These are phyloP conservation scores for Parus major DNA, from an alignment of 2,113 vertebrate genomes.

Conservation along the genomic window DNA sequence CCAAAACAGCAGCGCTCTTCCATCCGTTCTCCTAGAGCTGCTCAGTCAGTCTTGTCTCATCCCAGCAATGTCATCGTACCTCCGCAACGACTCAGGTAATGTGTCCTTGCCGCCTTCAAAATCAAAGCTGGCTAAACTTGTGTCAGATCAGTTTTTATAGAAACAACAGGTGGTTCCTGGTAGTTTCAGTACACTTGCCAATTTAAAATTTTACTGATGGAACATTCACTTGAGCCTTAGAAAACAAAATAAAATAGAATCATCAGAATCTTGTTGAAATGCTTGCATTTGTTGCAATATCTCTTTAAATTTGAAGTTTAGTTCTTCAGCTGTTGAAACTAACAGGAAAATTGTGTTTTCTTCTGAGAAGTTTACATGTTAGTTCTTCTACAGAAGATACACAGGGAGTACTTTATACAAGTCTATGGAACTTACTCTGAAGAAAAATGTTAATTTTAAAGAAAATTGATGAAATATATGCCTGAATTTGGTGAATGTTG, in stretches of 20 bases:
- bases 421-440: neutral
- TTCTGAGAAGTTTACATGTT: neutral
- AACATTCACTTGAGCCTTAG: neutral
- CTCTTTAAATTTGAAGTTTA: neutral
- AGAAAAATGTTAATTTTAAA: neutral
- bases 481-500: neutral
- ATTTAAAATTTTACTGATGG: neutral
- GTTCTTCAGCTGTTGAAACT: neutral
- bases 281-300: neutral
- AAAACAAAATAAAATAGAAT: neutral
- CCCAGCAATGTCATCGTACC: slow-evolving; percentile 97
- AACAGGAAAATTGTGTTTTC: neutral
- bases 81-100: slow-evolving; percentile 95
- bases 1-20: slow-evolving; percentile 90
- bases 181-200: neutral
- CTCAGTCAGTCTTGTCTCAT: slow-evolving; percentile 97
- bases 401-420: neutral
- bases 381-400: neutral
- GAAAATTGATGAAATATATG: neutral
- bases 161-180: neutral
- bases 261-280: neutral
- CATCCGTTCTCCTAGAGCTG: slow-evolving; percentile 90
- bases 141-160: neutral
- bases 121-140: neutral
- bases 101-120: neutral